A percentile compares a stretch with the other conserved stretches of the same genome.
Conservation (phyloP, 2,888 invertebrate species). For the Ochropacha duplaris region DNA sequence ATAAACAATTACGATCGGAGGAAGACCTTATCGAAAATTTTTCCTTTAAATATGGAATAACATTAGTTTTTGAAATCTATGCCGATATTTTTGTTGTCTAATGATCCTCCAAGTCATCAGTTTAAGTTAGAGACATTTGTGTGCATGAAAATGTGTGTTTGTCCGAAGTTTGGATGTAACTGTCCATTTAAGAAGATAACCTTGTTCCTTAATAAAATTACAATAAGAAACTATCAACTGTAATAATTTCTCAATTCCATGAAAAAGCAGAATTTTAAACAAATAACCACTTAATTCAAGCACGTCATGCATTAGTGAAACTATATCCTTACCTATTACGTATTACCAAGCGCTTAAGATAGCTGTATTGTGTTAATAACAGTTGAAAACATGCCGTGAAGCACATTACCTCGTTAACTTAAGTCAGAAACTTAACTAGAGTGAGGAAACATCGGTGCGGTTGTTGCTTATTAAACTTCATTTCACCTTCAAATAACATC, state of each 20-base stretch:
- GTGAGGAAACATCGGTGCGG: conserved; percentile 49
- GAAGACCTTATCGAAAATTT: too few species aligned
- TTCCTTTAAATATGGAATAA: too few species aligned
- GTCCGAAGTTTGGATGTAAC: too few species aligned
- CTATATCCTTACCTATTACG: conserved; percentile 25
- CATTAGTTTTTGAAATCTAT: too few species aligned
- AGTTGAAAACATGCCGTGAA: conserved; percentile 53
- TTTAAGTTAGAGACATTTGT: too few species aligned
- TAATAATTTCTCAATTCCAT: background rate
- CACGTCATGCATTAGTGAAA: conserved; percentile 28
- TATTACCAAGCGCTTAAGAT: conserved; percentile 36
- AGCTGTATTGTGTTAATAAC: conserved; percentile 41
- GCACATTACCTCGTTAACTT: conserved; percentile 53
- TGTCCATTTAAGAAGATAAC: too few species aligned
- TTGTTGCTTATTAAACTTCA: conserved; percentile 66
- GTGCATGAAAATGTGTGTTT: too few species aligned
- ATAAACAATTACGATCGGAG: too few species aligned
- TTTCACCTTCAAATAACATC: conserved; percentile 39
- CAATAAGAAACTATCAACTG: background rate
- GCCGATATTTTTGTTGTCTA: too few species aligned
- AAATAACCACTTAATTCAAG: conserved; percentile 12
- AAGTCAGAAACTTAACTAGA: conserved; percentile 42
- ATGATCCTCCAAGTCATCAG: too few species aligned
- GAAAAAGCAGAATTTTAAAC: background rate
- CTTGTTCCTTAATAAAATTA: too few species aligned